Percentiles rank a stretch among this genome's conserved stretches.
Conservation (phyloP, 2,797 vertebrate species). For the Tinamus major region DNA sequence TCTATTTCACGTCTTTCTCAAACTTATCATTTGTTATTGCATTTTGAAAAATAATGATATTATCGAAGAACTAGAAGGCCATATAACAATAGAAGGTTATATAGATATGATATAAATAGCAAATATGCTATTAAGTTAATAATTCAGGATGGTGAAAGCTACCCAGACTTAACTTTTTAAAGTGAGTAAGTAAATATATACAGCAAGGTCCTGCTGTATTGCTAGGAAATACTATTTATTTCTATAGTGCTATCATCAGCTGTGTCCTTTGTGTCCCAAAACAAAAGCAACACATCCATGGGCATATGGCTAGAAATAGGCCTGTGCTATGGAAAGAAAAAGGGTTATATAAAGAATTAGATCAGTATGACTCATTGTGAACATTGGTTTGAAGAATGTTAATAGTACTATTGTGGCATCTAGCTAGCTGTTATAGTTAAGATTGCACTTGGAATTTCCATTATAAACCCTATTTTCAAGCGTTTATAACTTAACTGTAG, state of each 20-base stretch:
- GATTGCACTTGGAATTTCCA: constrained; percentile 70
- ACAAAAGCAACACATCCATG: background rate
- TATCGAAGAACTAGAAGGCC: background rate
- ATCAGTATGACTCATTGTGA: constrained; percentile 65
- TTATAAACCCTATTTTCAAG: constrained; percentile 78
- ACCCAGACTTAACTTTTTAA: background rate
- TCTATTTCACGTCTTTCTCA: background rate
- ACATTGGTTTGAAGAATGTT: constrained; percentile 71
- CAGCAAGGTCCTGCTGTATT: background rate
- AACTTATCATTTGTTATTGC: background rate
- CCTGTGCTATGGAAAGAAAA: background rate
- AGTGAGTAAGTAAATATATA: background rate
- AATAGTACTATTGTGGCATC: constrained; percentile 68
- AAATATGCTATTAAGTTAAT: background rate
- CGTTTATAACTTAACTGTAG: constrained; percentile 73
- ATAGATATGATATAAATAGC: background rate
- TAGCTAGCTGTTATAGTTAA: constrained; percentile 62
- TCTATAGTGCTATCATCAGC: background rate
- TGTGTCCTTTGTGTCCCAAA: background rate
- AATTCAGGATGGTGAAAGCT: background rate
- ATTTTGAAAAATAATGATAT: background rate
- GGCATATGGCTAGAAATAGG: background rate
- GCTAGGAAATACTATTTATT: background rate
- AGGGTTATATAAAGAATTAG: constrained; percentile 65
- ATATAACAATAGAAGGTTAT: background rate